Evolutionary conservation across 1,140 invertebrate genomes (phyloP).

Genomic region (Melitaea cinxia): DNA sequence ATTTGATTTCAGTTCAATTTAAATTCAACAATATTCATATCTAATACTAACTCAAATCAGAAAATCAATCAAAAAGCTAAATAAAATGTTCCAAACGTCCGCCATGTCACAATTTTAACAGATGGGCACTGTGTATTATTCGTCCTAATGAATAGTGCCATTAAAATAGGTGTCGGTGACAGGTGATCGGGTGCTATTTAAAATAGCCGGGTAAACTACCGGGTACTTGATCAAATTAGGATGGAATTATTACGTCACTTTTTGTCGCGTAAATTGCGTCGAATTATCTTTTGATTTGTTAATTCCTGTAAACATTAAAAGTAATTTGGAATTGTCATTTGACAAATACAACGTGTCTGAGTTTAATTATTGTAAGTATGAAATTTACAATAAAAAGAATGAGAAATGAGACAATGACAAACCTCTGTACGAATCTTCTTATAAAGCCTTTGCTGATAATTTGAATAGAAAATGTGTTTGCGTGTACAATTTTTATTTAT

Average conservation of each 20-base stretch:
- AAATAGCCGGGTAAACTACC: constrained; percentile 8
- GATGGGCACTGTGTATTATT: constrained; percentile 17
- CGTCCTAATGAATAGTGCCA: constrained; percentile 14
- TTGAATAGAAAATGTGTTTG: too few species aligned
- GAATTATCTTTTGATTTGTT: too few species aligned
- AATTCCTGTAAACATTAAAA: too few species aligned
- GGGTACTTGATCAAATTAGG: constrained; percentile 22
- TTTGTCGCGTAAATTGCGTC: background rate
- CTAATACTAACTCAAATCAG: background rate
- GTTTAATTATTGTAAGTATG: too few species aligned
- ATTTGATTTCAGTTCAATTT: too few species aligned
- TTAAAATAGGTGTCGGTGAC: constrained; percentile 27
- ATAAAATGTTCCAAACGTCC: constrained; percentile 4
- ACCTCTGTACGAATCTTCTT: too few species aligned
- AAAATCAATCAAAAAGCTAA: constrained; percentile 16
- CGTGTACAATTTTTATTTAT: too few species aligned
- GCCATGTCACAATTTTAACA: constrained; percentile 17
- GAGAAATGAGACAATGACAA: too few species aligned
- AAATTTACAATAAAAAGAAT: too few species aligned
- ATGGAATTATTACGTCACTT: background rate
- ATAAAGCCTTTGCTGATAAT: too few species aligned
- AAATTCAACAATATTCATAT: background rate
- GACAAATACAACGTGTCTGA: too few species aligned
- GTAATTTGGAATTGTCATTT: too few species aligned
- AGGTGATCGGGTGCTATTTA: constrained; percentile 20